These are phyloP conservation scores for Trissolcus japonicus DNA, from an alignment of 2,888 invertebrate genomes.

Conservation along the genomic window DNA sequence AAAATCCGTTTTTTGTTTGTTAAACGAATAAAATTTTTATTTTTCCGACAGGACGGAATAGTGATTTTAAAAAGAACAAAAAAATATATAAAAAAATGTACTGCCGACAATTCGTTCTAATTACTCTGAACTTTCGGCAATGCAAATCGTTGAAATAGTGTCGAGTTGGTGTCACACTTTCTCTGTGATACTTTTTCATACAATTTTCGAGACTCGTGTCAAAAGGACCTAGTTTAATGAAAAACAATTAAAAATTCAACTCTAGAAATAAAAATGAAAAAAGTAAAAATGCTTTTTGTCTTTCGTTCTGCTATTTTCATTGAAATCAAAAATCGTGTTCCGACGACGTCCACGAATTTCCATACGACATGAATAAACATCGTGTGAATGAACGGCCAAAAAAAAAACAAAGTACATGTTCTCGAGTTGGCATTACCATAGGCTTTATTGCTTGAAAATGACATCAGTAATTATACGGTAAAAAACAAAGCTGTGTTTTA, in stretches of 20 bases:
- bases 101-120: not conserved
- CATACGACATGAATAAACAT: no score
- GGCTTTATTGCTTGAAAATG: conserved; percentile 43
- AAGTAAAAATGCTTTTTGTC: no score
- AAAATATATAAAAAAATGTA: not conserved
- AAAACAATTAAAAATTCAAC: not conserved
- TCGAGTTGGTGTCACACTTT: conserved; percentile 49
- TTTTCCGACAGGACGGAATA: not conserved
- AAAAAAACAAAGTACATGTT: conserved; percentile 16
- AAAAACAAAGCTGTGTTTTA: conserved; percentile 44
- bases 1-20: no score
- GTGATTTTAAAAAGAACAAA: not conserved
- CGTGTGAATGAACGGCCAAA: no score
- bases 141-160: conserved; percentile 34
- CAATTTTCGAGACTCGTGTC: conserved; percentile 47
- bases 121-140: conserved; percentile 35
- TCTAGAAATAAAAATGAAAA: no score
- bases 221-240: conserved; percentile 31
- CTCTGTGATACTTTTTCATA: conserved; percentile 49
- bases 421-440: conserved; percentile 34
- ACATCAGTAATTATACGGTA: conserved; percentile 43
- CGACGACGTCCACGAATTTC: no score
- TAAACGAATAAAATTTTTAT: no score
- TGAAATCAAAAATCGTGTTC: no score
- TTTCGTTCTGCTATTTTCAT: no score